phyloP scores from a whole-genome alignment of 2,113 vertebrate species.

The Ceyx margarethae region DNA sequence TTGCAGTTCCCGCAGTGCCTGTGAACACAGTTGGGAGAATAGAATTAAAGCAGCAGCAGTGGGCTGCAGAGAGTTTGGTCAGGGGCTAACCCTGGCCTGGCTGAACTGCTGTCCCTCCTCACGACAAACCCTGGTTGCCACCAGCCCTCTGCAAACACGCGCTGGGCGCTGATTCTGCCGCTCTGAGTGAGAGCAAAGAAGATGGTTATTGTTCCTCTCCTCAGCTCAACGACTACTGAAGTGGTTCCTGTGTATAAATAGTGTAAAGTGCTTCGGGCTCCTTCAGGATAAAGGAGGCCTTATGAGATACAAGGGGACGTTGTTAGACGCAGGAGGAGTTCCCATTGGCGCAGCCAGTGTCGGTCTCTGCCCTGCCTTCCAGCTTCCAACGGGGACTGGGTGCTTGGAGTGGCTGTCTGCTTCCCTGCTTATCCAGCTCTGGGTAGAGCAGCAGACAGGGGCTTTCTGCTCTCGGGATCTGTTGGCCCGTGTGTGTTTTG shows the following conservation, averaged over 20 bases:
- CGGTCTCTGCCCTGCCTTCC: not conserved
- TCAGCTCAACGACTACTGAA: slow-evolving; percentile 39
- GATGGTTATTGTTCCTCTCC: slow-evolving; percentile 2
- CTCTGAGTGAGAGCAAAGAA: not conserved
- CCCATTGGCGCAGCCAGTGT: not conserved
- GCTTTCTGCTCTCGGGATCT: not conserved
- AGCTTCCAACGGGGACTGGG: not conserved
- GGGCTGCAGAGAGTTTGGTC: not conserved
- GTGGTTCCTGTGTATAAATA: slow-evolving; percentile 66
- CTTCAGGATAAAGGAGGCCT: slow-evolving; percentile 56
- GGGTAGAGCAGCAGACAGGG: not conserved
- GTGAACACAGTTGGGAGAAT: not conserved
- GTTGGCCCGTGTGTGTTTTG: not conserved
- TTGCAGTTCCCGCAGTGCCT: not conserved
- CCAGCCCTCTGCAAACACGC: not conserved
- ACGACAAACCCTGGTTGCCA: not conserved
- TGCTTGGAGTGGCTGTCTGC: not conserved
- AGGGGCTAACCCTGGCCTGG: not conserved
- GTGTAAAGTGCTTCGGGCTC: not conserved
- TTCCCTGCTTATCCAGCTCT: not conserved
- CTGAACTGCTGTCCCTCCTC: not conserved
- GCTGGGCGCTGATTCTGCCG: not conserved
- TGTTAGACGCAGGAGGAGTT: slow-evolving; percentile 2
- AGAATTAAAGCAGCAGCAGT: not conserved
- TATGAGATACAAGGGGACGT: slow-evolving; percentile 33